Conservation (phyloP, 2,113 vertebrate species). For the Thamnaconus septentrionalis region DNA sequence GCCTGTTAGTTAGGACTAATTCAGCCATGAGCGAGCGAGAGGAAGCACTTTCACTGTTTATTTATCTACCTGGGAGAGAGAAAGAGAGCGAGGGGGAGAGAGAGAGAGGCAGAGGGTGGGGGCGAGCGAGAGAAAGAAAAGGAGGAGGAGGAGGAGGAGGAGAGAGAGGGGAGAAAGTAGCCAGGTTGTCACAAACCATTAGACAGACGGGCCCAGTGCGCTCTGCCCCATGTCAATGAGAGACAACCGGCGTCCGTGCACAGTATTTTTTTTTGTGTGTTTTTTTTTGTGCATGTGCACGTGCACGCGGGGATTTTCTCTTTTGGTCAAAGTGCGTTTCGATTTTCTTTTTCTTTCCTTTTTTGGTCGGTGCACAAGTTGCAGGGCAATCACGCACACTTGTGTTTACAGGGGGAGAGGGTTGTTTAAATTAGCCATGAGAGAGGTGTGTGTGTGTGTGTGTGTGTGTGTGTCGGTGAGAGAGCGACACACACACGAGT, state of each 20-base stretch:
- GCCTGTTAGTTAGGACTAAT: constrained; percentile 60
- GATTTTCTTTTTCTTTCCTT: not conserved
- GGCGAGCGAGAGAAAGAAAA: not conserved
- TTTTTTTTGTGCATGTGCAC: not conserved
- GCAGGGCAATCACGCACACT: constrained; percentile 10
- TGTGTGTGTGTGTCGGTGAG: constrained; percentile 23
- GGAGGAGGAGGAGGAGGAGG: not conserved
- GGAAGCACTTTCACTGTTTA: constrained; percentile 73
- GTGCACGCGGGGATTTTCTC: constrained; percentile 1
- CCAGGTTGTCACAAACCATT: constrained; percentile 76
- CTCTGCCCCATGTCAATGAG: constrained; percentile 70
- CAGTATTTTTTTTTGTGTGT: not conserved
- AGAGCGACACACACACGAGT: not conserved
- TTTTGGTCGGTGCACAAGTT: constrained; percentile 17
- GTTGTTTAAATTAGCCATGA: constrained; percentile 23
- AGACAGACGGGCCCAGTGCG: constrained; percentile 63
- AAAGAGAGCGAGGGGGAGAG: not conserved
- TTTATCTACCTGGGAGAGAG: constrained; percentile 66
- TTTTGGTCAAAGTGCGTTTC: too few relatives aligned
- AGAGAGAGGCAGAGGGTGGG: not conserved
- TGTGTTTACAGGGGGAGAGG: constrained; percentile 18
- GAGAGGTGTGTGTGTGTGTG: constrained; percentile 24
- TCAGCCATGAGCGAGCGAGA: constrained; percentile 60
- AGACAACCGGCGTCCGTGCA: constrained; percentile 28
- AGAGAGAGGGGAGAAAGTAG: not conserved